These are phyloP conservation scores for Petromus typicus DNA, from an alignment of 2,113 vertebrate species.

Conservation along the genomic window DNA sequence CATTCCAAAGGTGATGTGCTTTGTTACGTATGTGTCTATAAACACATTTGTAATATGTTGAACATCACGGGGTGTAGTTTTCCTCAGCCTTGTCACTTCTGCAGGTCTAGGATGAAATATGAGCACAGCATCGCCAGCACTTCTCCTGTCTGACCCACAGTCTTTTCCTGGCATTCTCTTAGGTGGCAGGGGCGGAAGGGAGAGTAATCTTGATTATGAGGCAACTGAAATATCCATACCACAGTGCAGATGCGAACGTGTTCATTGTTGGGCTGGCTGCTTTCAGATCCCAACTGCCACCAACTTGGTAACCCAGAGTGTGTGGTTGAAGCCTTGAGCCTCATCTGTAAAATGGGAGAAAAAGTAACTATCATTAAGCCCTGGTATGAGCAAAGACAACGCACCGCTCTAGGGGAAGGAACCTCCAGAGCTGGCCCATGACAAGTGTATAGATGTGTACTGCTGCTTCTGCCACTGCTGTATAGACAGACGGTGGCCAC, in stretches of 20 bases:
- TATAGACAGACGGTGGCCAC: neutral
- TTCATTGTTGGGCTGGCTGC: neutral
- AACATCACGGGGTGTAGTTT: neutral
- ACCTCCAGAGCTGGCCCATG: neutral
- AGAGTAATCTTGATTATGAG: no score
- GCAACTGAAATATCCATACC: neutral
- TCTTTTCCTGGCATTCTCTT: neutral
- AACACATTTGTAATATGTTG: neutral
- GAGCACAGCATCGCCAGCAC: no score
- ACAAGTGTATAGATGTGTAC: neutral
- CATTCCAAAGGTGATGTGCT: neutral
- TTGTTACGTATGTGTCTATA: accelerated
- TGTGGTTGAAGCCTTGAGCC: neutral
- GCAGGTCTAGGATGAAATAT: neutral
- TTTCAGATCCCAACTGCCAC: neutral
- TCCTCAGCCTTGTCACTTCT: neutral
- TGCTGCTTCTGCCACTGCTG: neutral
- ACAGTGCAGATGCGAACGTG: neutral
- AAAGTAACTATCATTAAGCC: accelerated
- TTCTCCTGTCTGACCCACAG: no score
- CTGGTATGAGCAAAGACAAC: neutral
- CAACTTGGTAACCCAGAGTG: neutral
- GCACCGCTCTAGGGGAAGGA: neutral
- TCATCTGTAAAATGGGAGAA: neutral
- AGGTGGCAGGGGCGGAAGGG: neutral